Base-by-base conservation (phyloP, 2,888 invertebrate species). In the Eupithecia exiguata region DNA sequence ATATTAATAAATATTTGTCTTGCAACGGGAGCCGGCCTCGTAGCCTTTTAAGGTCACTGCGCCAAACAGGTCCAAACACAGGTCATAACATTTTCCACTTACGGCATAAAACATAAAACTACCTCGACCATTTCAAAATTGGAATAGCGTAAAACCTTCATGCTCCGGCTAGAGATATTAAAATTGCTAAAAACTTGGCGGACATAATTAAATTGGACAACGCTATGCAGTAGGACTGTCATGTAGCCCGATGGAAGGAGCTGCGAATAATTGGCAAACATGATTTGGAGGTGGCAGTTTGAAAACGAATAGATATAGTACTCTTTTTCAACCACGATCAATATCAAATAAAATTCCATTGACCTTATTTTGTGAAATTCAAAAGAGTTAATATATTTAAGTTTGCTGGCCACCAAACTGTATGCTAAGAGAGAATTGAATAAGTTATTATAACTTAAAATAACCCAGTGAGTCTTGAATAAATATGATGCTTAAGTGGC, bases 171-270 rank as follows among this genome's bases (percentile, higher is more conserved):
- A 68, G 83, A 86, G 83, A 84, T 84, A 85, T 87, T 87, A 86
- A 87, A 87, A 89, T 84, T 82, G 84, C 82, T 79, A 81, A 83
- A 85, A 84, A 84, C 80, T 83, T 83, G 82, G 84, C 87, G 84
- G 85, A 88, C 84, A 86, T 88, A 87, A 91, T 91, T 90, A 89
- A 88, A 90, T 89, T 90, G 88, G 87, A 88, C 88, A 87, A 86
- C 84, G 88, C 78, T 78, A 84, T 85, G 86, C 82, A 85, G 88
- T 84, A 83, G 85, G 80, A 78, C 85, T 86, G 89, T 88, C 91
- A 85, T 67, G 75, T 70, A 14, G 68, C 76, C 78, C 79, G 71
- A 78, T 77, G 74, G 70, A 16, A 5, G 70, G 78, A 84, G 78
- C 72, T 81, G 82, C 72, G 77, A 83, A 83, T 72, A 49, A 65